Evolutionary conservation across 2,888 invertebrate genomes (phyloP).

Genomic region (Lasioglossum figueresi): DNA sequence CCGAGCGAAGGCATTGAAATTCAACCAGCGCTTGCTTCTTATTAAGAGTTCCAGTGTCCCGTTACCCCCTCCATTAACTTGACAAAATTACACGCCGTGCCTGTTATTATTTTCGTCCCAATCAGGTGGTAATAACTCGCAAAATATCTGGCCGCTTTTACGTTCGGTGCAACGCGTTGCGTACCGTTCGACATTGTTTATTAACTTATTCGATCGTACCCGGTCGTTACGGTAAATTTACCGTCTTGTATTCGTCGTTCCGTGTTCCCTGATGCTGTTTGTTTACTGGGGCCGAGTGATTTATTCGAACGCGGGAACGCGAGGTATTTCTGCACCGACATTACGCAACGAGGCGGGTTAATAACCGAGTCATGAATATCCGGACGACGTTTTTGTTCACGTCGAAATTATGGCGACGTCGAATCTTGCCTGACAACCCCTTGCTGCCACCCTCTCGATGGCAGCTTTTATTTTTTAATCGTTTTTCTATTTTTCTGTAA

Average conservation of each 20-base stretch:
- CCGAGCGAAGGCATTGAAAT: not conserved
- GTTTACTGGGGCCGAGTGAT: slow-evolving; percentile 7
- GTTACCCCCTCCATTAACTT: not conserved
- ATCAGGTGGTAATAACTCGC: not conserved
- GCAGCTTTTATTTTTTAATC: not conserved
- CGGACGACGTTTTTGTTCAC: slow-evolving; percentile 68
- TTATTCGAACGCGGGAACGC: slow-evolving; percentile 22
- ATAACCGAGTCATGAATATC: slow-evolving; percentile 70
- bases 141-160: not conserved
- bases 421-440: slow-evolving; percentile 54
- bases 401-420: slow-evolving; percentile 61
- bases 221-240: not conserved
- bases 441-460: not conserved
- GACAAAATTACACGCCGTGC: not conserved
- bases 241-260: slow-evolving; percentile 3
- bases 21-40: slow-evolving; percentile 1
- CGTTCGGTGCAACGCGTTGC: not conserved
- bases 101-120: not conserved
- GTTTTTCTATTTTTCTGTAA: not conserved
- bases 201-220: not conserved
- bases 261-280: not conserved
- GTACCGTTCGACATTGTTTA: not conserved
- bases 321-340: slow-evolving; percentile 25
- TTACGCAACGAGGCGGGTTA: slow-evolving; percentile 63
- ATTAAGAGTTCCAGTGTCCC: slow-evolving; percentile 1